Base-by-base conservation (phyloP, 2,888 invertebrate genomes). In the Thera obeliscata region DNA sequence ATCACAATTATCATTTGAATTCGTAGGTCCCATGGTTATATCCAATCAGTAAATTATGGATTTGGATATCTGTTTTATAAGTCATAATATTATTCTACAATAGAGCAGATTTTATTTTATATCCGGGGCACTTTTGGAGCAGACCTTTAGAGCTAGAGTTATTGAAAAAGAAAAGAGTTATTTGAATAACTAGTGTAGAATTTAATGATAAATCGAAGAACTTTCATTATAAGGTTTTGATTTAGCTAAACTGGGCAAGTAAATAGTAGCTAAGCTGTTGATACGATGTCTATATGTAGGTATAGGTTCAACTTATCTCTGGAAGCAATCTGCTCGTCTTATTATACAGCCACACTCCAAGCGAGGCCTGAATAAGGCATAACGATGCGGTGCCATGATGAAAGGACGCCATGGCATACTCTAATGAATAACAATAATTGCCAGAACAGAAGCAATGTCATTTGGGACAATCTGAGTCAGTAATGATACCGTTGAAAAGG, bases 361-460 rank as follows among this genome's bases (percentile, higher is more conserved):
- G 76, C 75, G 77, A 76, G 78, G 76, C 70, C 77, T 90, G 90
- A 90, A 90, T 90, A 86, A 85, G 84, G 76, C 83, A 82, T 90
- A 90, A 88, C 86, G 87, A 87, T 85, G 76, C 77, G 75, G 78
- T 70, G 78, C 74, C 72, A 75, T 83, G 85, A 91, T 91, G 89
- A 91, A 87, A 90, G 90, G 88, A 75, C 81, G 78, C 78, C 74
- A 70, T 74, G 76, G 81, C 80, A 78, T 75, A 77, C 75, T 61
- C 83, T 89, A 87, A 91, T 90, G 90, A 89, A 88, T 87, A 90
- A 88, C 88, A 87, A 88, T 89, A 88, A 89, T 89, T 87, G 83
- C 83, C 76, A 73, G 73, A 33, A 49, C 64, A 67, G 69, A 71
- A 52, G 76, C 78, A 83, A 83, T 82, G 82, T 78, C 81, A 81